A percentile compares a stretch with the other conserved stretches of the same genome.
Conservation (phyloP, 2,888 invertebrate genomes). For the Protophormia terraenovae region DNA sequence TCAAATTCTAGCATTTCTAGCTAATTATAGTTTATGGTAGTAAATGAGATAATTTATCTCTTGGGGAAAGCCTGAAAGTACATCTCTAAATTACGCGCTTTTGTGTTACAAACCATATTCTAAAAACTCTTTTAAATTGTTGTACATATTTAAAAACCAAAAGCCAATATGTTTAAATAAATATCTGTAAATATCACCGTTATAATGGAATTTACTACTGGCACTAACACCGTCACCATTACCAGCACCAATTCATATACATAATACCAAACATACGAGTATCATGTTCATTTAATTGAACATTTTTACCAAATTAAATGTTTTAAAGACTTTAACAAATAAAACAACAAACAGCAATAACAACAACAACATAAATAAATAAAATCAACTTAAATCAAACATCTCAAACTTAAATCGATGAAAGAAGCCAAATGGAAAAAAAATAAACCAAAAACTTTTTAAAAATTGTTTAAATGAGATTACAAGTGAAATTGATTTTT, state of each 20-base stretch:
- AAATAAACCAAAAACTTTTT: neutral
- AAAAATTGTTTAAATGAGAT: slow-evolving; percentile 17
- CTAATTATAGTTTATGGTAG: too few species aligned
- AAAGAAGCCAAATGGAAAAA: neutral
- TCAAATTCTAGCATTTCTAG: too few species aligned
- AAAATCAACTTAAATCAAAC: slow-evolving; percentile 40
- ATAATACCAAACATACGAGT: neutral
- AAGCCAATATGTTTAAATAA: neutral
- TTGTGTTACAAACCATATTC: neutral
- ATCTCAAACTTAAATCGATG: slow-evolving; percentile 21
- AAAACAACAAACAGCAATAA: slow-evolving; percentile 27
- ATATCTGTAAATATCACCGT: neutral
- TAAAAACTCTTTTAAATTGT: too few species aligned
- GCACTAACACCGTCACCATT: neutral
- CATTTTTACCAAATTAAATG: slow-evolving; percentile 55
- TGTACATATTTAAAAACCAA: neutral
- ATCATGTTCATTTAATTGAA: slow-evolving; percentile 60
- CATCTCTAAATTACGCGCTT: too few species aligned
- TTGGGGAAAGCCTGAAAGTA: too few species aligned
- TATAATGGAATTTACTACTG: neutral
- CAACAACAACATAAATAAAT: neutral
- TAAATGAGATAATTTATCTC: too few species aligned
- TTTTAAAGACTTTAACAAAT: slow-evolving; percentile 36
- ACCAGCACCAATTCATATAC: neutral
- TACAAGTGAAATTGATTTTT: slow-evolving; percentile 61